Evolutionary conservation across 2,113 vertebrate genomes (phyloP), one percentile per base, ranked within the genome.

Genomic region (Numenius arquata): DNA sequence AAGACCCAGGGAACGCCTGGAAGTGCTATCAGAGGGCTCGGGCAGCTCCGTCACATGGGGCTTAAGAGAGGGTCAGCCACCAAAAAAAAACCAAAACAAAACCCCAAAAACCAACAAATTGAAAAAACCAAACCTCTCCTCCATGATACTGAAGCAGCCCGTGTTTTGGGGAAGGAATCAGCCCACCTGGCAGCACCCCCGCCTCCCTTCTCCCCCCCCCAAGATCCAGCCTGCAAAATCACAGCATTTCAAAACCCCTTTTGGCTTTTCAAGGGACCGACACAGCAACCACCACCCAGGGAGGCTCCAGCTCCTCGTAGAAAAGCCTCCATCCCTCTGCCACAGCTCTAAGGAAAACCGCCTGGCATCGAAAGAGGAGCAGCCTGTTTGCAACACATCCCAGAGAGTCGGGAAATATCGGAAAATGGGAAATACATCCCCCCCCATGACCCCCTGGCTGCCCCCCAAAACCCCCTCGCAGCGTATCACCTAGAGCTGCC

Each of bases 81-180:
- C 8, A 25, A 27, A 19, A 61, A 36, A n/a, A 59, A 21, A 70
- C 29, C 29, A 70, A 23, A 26, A 4, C 6, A 1, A 21, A 9
- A 16, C 27, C 48, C 14, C 7, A 45, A 12, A 41, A 38, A 4
- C 8, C 58, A 59, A 23, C n/a, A 38, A 61, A 61, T 0, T 20
- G 70, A 47, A 32, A 47, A 8, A 6, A 20, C 30, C 70, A 77
- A 40, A 32, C 22, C 53, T 84, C 47, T 61, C 26, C 34, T 53
- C 21, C 0, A 0, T 7, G 47, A 63, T 8, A 8, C 36, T 8
- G 40, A 25, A 75, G 63, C n/a, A 85, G 19, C 13, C 12, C 12
- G 4, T 25, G n/a, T 11, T 48, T 8, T 12, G 13, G 63, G 45
- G 27, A 6, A 38, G 10, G 30, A 85, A 56, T 11, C 17, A 14